Base-by-base conservation (phyloP, 2,797 vertebrate genomes). In the Hypotaenidia philippensis region DNA sequence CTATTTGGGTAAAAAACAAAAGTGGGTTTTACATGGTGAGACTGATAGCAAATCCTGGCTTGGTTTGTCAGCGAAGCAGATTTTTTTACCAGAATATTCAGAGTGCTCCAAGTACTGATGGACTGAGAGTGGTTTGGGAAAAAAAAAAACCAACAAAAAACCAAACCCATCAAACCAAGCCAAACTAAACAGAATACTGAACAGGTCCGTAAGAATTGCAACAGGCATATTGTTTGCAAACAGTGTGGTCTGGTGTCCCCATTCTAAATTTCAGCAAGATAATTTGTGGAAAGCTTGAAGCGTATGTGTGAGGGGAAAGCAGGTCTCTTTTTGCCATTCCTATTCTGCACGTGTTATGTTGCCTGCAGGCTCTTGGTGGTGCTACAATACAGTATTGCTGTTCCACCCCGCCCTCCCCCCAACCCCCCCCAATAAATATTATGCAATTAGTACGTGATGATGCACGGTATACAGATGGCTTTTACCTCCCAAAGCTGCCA, bases 401-500 rank as follows among this genome's bases (percentile, higher is more conserved):
- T 31, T 22, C 47, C 80, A 65, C 71, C 47, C 14, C 34, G 64
- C 45, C 10, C 18, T 52, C 66, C 69, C 81, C 69, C 71, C 52
- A 14, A 34, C 34, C 38, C 64, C 7, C 45, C 59, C 66, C 69
- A 74, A 34, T 49, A 90, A 95, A 86, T 94, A 81, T 87, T 87
- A 59, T 81, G 32, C 61, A 85, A 95, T 96, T 95, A 96, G 45
- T 85, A 65, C 44, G 12, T 81, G 82, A 55, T 86, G 56, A 75
- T 85, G 38, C 41, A 59, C 20, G 47, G 34, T 75, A 82, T 90
- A 68, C 93, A 96, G 90, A 92, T 96, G 90, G 83, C 77, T 94
- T 97, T 91, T 83, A 80, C 44, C 38, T 91, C 80, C 56, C 45
- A 81, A 63, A 94, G 77, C 94, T 96, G 84, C 75, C 94, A 93